These are phyloP conservation scores for Raja brachyura DNA, from an alignment of 2,113 vertebrate genomes.

Conservation along the genomic window DNA sequence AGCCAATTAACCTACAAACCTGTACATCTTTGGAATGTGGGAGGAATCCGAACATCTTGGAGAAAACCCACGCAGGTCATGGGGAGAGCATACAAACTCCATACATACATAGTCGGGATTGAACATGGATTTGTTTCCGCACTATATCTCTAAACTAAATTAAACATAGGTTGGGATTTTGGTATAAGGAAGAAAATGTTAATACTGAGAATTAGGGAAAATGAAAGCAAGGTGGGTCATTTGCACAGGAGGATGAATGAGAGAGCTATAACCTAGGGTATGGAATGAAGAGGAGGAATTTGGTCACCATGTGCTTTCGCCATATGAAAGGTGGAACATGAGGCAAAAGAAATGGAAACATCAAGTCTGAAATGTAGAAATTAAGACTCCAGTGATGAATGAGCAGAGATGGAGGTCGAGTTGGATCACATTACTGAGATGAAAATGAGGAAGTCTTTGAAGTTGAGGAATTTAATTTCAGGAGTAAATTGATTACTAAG, in stretches of 20 bases:
- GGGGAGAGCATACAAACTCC: too few relatives aligned
- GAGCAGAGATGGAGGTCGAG: background rate
- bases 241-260: background rate
- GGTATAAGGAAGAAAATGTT: background rate
- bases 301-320: background rate
- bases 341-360: background rate
- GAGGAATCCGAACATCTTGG: too few relatives aligned
- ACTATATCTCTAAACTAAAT: too few relatives aligned
- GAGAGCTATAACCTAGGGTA: background rate
- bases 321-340: background rate
- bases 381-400: background rate
- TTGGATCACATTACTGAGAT: too few relatives aligned
- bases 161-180: background rate
- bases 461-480: background rate
- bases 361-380: background rate
- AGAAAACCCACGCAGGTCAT: too few relatives aligned
- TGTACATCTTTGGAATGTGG: too few relatives aligned
- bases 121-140: too few relatives aligned
- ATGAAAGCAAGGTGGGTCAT: background rate
- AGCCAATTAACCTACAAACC: too few relatives aligned
- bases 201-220: background rate
- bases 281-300: background rate
- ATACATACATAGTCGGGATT: too few relatives aligned
- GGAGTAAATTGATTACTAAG: background rate
- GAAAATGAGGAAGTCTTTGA: background rate